These are phyloP conservation scores for Sycobia sp. DNA, from an alignment of 1,140 invertebrate genomes.

Conservation along the genomic window DNA sequence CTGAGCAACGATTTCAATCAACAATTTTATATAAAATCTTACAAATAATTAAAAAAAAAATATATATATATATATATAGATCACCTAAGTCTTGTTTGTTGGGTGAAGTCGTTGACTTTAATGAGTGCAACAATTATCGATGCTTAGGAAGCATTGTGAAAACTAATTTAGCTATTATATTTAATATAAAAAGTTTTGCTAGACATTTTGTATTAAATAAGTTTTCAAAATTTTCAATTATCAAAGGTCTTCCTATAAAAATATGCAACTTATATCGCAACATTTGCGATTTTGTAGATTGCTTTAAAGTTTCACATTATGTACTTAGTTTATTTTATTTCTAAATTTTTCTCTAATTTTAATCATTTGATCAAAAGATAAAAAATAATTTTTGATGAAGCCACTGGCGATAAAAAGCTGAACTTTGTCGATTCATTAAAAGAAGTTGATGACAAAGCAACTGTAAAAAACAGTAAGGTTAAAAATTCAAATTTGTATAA, in stretches of 20 bases:
- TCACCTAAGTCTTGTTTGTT: background rate
- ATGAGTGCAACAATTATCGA: background rate
- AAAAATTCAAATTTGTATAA: constrained; percentile 36
- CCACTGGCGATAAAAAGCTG: constrained; percentile 36
- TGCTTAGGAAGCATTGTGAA: background rate
- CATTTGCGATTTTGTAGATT: constrained; percentile 14
- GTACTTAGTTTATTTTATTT: constrained; percentile 32
- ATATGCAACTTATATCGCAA: constrained; percentile 12
- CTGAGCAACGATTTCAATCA: constrained; percentile 7
- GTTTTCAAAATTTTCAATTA: constrained; percentile 9
- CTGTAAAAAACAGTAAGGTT: constrained; percentile 32
- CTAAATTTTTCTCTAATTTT: constrained; percentile 20
- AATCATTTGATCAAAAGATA: constrained; percentile 20
- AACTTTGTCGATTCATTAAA: constrained; percentile 10
- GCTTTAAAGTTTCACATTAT: constrained; percentile 17
- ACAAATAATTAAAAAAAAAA: constrained; percentile 6
- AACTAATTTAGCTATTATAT: constrained; percentile 16
- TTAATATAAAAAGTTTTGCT: background rate
- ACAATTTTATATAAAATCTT: constrained; percentile 23
- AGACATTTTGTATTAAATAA: background rate
- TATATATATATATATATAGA: background rate
- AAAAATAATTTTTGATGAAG: constrained; percentile 27
- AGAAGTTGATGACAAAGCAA: constrained; percentile 26
- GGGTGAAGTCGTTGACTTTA: background rate
- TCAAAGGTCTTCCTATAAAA: constrained; percentile 27